Base-by-base conservation (phyloP, 2,797 vertebrate species). In the Brachyrhaphis roseni region DNA sequence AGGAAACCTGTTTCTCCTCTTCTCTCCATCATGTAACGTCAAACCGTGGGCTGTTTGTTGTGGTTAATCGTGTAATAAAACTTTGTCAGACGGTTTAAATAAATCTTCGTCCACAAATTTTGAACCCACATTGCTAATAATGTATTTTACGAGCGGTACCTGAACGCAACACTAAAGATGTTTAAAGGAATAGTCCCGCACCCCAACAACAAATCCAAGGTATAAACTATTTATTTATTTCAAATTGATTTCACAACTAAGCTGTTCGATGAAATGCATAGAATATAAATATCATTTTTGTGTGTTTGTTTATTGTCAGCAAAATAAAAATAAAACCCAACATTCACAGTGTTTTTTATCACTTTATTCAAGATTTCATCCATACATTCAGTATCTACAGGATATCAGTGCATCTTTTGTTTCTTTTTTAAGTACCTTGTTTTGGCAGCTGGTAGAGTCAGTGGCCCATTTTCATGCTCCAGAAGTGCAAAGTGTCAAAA, bases 111-210 rank as follows among this genome's bases (percentile, higher is more conserved):
- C 4, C 11, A 0, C 13, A 59, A 12, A 12, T 20, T 16, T 31
- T 31, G 16, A 8, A 46, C 5, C 26, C 23, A n/a, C 10, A 59
- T 28, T 10, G 57, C 1, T 7, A 64, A 16, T 1, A 0, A 0
- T 1, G 6, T 0, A 1, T 2, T 79, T 80, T 88, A 47, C 88
- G 74, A 87, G 75, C 71, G 8, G 55, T 31, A 10, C 28, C 0
- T 87, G 74, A 92, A 92, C 1, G 88, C 81, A 82, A 2, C 93
- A 86, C 81, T 73, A 83, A 82, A 78, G 64, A 75, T 78, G 39
- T 76, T 87, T 86, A 87, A 88, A 91, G 85, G 55, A 76, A 55
- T 73, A 82, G 79, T 20, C n/a, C 28, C 4, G 53, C 46, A 79
- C 31, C 45, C 71, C 39, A 78, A 53, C 11, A 26, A 43, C 23